A percentile compares a stretch with the other conserved stretches of the same genome.
Conservation (phyloP, 1,140 invertebrate species). For the Zaprionus vittiger region DNA sequence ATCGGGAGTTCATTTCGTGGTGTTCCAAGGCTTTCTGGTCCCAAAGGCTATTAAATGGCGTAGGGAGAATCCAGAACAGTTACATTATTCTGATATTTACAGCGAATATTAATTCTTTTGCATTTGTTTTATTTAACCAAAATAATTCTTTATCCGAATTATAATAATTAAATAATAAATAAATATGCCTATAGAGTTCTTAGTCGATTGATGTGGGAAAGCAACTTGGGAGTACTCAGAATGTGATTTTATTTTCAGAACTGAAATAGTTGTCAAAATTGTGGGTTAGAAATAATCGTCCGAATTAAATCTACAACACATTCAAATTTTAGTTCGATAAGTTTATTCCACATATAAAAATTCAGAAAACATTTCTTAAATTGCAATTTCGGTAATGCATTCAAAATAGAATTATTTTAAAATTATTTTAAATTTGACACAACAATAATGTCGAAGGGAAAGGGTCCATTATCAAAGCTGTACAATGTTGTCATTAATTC, state of each 20-base stretch:
- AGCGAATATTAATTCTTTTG: too few species aligned
- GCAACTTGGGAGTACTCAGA: too few species aligned
- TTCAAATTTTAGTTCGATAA: neutral
- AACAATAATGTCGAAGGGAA: slow-evolving; percentile 47
- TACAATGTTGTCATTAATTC: slow-evolving; percentile 40
- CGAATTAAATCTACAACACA: neutral
- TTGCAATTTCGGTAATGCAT: neutral
- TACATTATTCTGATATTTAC: neutral
- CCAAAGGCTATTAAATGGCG: slow-evolving; percentile 56
- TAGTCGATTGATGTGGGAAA: too few species aligned
- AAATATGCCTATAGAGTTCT: too few species aligned
- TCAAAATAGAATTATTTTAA: neutral
- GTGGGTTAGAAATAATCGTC: neutral
- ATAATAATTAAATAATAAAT: too few species aligned
- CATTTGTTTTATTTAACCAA: too few species aligned
- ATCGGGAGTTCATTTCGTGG: slow-evolving; percentile 53
- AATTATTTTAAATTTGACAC: neutral
- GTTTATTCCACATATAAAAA: neutral
- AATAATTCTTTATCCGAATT: too few species aligned
- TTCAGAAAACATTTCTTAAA: neutral
- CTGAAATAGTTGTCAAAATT: neutral
- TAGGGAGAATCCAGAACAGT: neutral
- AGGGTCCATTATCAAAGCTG: slow-evolving; percentile 47
- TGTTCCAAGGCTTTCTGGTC: slow-evolving; percentile 49
- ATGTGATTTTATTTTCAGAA: too few species aligned